phyloP scores from a whole-genome alignment of 2,888 invertebrate genomes.

The Mimumesa dahlbomi region DNA sequence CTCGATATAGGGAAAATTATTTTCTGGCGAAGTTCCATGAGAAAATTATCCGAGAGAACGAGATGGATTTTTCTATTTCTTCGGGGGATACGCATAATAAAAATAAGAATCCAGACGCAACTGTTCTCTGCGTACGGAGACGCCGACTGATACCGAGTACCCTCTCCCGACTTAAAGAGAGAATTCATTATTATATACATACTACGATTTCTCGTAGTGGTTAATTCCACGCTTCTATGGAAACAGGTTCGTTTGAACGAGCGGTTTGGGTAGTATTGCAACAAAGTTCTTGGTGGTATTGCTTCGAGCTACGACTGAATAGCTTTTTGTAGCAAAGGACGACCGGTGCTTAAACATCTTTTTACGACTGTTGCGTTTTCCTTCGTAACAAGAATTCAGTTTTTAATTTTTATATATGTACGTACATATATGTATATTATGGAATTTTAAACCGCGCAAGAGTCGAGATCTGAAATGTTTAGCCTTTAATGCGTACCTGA shows the following conservation, averaged over 20 bases:
- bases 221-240: conserved; percentile 38
- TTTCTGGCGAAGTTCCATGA: too few species aligned
- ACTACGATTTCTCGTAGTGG: conserved; percentile 36
- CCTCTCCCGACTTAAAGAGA: conserved; percentile 22
- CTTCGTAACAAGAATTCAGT: conserved; percentile 9
- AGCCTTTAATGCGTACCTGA: too few species aligned
- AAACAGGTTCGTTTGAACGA: conserved; percentile 55
- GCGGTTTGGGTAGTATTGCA: conserved; percentile 23
- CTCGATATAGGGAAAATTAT: too few species aligned
- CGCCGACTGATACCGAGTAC: background rate
- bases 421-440: too few species aligned
- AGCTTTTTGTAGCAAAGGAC: conserved; percentile 28
- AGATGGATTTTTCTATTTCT: background rate
- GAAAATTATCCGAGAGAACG: background rate
- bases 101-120: background rate
- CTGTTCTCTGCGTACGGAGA: background rate
- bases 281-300: conserved; percentile 40
- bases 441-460: background rate
- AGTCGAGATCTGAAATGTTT: too few species aligned
- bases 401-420: background rate
- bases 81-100: background rate
- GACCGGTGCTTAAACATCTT: conserved; percentile 5
- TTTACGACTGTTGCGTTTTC: conserved; percentile 18
- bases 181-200: conserved; percentile 40
- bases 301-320: conserved; percentile 28